Evolutionary conservation across 2,797 vertebrate species (phyloP).

Genomic region (Aulostomus chinensis): DNA sequence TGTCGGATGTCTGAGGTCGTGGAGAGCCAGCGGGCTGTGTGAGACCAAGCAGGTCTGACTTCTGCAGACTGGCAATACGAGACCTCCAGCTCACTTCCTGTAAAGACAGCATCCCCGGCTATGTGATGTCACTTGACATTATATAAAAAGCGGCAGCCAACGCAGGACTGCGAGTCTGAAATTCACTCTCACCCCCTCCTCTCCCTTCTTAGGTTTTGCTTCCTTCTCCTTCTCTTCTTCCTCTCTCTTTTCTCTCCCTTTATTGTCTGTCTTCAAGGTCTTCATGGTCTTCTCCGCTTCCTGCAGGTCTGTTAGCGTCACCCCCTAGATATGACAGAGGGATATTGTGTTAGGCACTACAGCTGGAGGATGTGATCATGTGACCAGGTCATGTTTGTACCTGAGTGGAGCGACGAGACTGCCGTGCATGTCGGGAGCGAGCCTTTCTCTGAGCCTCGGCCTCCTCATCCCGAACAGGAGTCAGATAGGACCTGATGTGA

Average conservation of each 20-base stretch:
- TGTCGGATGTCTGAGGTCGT: slow-evolving; percentile 65
- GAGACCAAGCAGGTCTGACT: slow-evolving; percentile 86
- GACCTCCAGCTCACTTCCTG: slow-evolving; percentile 88
- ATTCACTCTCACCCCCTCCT: slow-evolving; percentile 79
- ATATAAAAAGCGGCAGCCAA: slow-evolving; percentile 13
- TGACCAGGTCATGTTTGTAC: slow-evolving; percentile 42
- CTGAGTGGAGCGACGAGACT: slow-evolving; percentile 88
- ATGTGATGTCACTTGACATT: slow-evolving; percentile 30
- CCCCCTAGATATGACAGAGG: slow-evolving; percentile 73
- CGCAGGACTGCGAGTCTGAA: slow-evolving; percentile 7
- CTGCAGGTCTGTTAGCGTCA: slow-evolving; percentile 87
- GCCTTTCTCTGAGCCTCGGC: slow-evolving; percentile 88
- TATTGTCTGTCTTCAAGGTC: slow-evolving; percentile 78
- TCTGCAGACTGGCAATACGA: slow-evolving; percentile 86
- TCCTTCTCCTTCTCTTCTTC: slow-evolving; percentile 72
- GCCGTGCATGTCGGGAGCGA: slow-evolving; percentile 84
- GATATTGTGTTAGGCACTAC: not conserved
- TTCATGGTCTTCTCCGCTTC: slow-evolving; percentile 87
- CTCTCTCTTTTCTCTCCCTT: slow-evolving; percentile 75
- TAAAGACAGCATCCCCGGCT: slow-evolving; percentile 29
- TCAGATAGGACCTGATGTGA: slow-evolving; percentile 82
- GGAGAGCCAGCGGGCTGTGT: slow-evolving; percentile 81
- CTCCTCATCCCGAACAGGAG: slow-evolving; percentile 87
- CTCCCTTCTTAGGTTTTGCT: slow-evolving; percentile 72
- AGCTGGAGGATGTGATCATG: not conserved